phyloP scores from a whole-genome alignment of 2,113 vertebrate species.

The Neogale vison region DNA sequence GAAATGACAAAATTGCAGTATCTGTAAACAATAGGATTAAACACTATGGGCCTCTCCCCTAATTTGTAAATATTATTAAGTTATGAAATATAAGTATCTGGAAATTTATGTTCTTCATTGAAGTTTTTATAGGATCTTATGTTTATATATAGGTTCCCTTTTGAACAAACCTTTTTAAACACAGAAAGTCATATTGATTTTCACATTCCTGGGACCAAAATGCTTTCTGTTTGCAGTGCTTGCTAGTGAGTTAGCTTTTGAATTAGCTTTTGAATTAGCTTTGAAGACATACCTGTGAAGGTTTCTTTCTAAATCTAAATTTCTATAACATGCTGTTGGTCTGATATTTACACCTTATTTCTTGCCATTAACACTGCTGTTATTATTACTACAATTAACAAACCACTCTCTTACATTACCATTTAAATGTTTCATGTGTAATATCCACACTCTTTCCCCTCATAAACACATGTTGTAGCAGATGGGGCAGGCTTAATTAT shows the following conservation, averaged over 20 bases:
- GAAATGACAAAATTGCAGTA: not conserved
- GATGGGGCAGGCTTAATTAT: slow-evolving; percentile 51
- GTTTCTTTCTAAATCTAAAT: not conserved
- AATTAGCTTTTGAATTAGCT: too few species aligned
- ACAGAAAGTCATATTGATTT: not conserved
- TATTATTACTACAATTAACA: slow-evolving; percentile 13
- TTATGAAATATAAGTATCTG: not conserved
- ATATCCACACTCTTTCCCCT: not conserved
- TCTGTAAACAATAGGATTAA: not conserved
- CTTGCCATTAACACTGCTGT: not conserved
- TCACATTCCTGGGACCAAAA: not conserved
- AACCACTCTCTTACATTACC: not conserved
- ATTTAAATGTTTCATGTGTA: slow-evolving; percentile 15
- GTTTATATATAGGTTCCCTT: not conserved
- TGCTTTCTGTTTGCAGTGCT: not conserved
- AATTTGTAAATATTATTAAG: not conserved
- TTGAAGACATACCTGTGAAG: not conserved
- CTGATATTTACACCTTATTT: not conserved
- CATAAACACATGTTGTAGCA: slow-evolving; percentile 54
- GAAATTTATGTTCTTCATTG: not conserved
- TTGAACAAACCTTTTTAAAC: not conserved
- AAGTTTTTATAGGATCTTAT: not conserved
- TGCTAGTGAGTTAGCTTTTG: not conserved
- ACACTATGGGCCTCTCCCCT: not conserved
- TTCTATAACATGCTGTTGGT: not conserved